These are phyloP conservation scores for Macrosiphum euphorbiae DNA, from an alignment of 2,888 invertebrate species.

Conservation along the genomic window DNA sequence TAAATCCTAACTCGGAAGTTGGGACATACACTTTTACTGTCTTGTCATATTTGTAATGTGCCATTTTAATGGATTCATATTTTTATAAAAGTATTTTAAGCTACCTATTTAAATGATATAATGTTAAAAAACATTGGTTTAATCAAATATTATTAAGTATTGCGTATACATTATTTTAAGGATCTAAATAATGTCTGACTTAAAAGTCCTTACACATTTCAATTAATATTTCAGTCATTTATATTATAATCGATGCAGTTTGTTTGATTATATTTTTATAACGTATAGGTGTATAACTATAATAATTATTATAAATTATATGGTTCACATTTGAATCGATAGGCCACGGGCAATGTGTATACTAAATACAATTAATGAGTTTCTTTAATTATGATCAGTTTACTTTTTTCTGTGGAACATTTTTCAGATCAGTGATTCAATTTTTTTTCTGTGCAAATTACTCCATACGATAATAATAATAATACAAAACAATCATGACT, in stretches of 20 bases:
- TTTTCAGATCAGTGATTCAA: neutral
- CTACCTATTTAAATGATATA: neutral
- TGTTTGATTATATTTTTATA: neutral
- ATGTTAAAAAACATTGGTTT: neutral
- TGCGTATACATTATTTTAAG: no score
- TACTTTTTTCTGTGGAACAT: neutral
- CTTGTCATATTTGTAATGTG: neutral
- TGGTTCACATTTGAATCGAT: neutral
- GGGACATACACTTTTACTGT: neutral
- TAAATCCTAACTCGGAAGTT: constrained; percentile 3
- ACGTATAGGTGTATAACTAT: neutral
- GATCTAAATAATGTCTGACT: neutral
- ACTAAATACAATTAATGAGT: neutral
- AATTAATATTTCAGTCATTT: neutral
- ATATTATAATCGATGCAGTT: neutral
- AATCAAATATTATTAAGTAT: no score
- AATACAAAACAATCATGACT: neutral
- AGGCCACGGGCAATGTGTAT: neutral
- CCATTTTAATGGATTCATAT: neutral
- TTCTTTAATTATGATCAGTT: neutral
- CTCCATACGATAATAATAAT: neutral
- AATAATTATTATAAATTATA: neutral
- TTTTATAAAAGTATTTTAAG: neutral
- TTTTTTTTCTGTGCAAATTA: neutral
- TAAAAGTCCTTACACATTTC: neutral